phyloP scores from a whole-genome alignment of 2,888 invertebrate species.

The Falcaria lacertinaria region DNA sequence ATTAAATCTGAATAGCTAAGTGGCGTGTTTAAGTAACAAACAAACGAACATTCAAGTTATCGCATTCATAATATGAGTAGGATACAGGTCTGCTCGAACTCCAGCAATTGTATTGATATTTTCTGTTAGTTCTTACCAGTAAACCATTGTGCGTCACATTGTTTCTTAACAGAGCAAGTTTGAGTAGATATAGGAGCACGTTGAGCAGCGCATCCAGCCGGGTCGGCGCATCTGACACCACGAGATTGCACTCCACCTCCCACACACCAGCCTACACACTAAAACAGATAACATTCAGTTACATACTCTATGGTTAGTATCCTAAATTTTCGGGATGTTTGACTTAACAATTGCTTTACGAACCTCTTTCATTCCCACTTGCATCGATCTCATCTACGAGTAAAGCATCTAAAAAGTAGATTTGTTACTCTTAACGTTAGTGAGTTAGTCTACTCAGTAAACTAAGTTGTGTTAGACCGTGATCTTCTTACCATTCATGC shows the following conservation, averaged over 20 bases:
- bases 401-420: too few species aligned
- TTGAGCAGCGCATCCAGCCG: conserved; percentile 80
- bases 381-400: too few species aligned
- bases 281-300: conserved; percentile 7
- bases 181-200: conserved; percentile 81
- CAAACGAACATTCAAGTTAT: background rate
- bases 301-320: too few species aligned
- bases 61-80: background rate
- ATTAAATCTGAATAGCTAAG: too few species aligned
- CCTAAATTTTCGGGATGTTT: too few species aligned
- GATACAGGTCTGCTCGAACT: too few species aligned
- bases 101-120: conserved; percentile 3
- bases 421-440: too few species aligned
- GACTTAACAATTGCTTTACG: too few species aligned
- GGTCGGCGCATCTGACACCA: conserved; percentile 85
- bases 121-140: conserved; percentile 72
- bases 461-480: too few species aligned
- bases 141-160: conserved; percentile 91
- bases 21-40: background rate
- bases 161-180: conserved; percentile 83
- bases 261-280: conserved; percentile 87
- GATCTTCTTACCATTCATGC: too few species aligned
- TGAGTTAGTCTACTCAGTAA: too few species aligned
- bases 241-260: conserved; percentile 88
- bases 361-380: too few species aligned